Evolutionary conservation across 2,888 invertebrate genomes (phyloP).

Genomic region (Sycophila texana): DNA sequence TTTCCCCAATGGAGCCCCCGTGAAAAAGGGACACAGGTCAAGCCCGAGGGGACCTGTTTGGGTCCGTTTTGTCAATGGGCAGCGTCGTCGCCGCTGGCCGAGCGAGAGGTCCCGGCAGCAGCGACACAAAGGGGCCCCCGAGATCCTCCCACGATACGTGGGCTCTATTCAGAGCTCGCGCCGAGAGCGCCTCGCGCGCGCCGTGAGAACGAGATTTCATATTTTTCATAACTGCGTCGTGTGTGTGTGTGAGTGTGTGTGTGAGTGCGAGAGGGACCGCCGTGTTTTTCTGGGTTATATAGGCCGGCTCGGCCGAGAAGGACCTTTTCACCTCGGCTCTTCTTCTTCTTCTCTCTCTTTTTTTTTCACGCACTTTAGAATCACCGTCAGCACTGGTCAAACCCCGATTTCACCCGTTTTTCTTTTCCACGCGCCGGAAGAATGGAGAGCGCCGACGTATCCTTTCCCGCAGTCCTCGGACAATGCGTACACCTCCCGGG

Average conservation of each 20-base stretch:
- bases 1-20: conserved; percentile 56
- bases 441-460: conserved; percentile 24
- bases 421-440: background rate
- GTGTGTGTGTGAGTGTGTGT: background rate
- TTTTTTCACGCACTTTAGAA: conserved; percentile 10
- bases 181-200: conserved; percentile 32
- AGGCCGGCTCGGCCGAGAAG: background rate
- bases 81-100: conserved; percentile 66
- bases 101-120: background rate
- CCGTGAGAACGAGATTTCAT: conserved; percentile 76
- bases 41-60: conserved; percentile 69
- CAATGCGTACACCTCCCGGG: conserved; percentile 33
- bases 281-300: conserved; percentile 18
- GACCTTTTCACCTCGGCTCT: background rate
- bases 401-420: conserved; percentile 63
- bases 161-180: conserved; percentile 69
- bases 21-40: conserved; percentile 71
- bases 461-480: conserved; percentile 43
- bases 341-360: background rate
- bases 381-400: conserved; percentile 53
- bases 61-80: conserved; percentile 72
- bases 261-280: conserved; percentile 5
- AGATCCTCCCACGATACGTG: conserved; percentile 78
- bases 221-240: conserved; percentile 72
- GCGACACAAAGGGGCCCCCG: conserved; percentile 71